Base-by-base conservation (phyloP, 2,797 vertebrate genomes). In the Choloepus didactylus region DNA sequence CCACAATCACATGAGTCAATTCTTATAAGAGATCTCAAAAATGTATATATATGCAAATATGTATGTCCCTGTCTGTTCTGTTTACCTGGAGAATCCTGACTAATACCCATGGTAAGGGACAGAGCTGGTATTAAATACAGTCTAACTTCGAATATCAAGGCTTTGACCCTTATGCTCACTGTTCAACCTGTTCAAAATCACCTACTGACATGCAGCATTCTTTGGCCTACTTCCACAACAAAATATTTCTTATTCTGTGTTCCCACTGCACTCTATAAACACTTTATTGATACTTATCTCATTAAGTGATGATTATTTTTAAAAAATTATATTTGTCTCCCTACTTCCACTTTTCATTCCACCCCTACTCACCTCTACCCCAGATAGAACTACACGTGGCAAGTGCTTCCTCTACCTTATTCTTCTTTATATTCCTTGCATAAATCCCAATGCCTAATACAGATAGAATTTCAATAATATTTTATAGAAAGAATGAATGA, bases 191-290 rank as follows among this genome's bases (percentile, higher is more conserved):
- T n/a, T 84, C 59, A 79, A 41, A 91, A 29, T 38, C 66, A 69
- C 15, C 67, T 64, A 3, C 35, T 41, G 3, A 44, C 9, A 29
- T 0, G 3, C 12, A 9, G 31, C 8, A 23, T 31, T 12, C 5
- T 3, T 35, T 12, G 49, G 49, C 60, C 23, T 69, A 54, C 3
- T 27, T 51, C 77, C 67, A 89, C 21, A 73, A 19, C 1, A 23
- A 9, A 12, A 0, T 10, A 27, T 38, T 49, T 64, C 77, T 91
- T 76, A 46, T 15, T 76, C 38, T 44, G 35, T 46, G 15, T 56
- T 41, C 62, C 67, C 15, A 29, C 10, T 75, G 25, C 29, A 21
- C 9, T 38, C 49, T 54, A 46, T 16, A 46, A 27, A 25, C 15
- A 14, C 6, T 8, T 87, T 35, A 46, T 0, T 31, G 49, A 70